These are phyloP conservation scores for Stichodactyla mertensii DNA, from an alignment of 64 coral and sea anemone species.

Conservation along the genomic window DNA sequence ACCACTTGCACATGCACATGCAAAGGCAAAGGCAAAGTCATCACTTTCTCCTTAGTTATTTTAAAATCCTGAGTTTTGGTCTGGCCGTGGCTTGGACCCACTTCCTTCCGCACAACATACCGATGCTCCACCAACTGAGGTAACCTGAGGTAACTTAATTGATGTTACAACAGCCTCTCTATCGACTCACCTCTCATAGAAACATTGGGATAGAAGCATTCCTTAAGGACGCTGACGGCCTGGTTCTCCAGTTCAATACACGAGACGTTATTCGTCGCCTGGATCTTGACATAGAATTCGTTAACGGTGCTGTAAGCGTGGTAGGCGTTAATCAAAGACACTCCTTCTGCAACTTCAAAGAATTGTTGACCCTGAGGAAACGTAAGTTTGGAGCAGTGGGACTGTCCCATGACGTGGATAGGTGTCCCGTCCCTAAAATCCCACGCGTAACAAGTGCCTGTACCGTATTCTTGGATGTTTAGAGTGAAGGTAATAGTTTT, in stretches of 20 bases:
- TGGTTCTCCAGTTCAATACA: not conserved
- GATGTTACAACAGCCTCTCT: not conserved
- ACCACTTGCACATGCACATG: too few relatives aligned
- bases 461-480: conserved; percentile 46
- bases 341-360: not conserved
- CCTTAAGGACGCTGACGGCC: conserved; percentile 7
- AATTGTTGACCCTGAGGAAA: too few relatives aligned
- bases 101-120: too few relatives aligned
- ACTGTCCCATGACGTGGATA: conserved; percentile 31
- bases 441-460: conserved; percentile 36
- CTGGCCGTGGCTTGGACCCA: too few relatives aligned
- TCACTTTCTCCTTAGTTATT: too few relatives aligned
- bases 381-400: not conserved
- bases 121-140: too few relatives aligned
- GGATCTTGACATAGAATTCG: conserved; percentile 43
- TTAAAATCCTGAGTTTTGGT: too few relatives aligned
- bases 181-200: conserved; percentile 53
- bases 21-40: too few relatives aligned
- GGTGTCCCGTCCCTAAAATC: conserved; percentile 42
- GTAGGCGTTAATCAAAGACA: not conserved
- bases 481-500: conserved; percentile 28
- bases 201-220: conserved; percentile 48
- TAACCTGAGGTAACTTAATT: too few relatives aligned
- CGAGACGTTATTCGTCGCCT: conserved; percentile 58
- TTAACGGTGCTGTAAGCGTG: conserved; percentile 23